Percentiles rank a stretch among this genome's conserved stretches.
phyloP scores from a whole-genome alignment of 2,797 vertebrate species.

The Neosalanx taihuensis region DNA sequence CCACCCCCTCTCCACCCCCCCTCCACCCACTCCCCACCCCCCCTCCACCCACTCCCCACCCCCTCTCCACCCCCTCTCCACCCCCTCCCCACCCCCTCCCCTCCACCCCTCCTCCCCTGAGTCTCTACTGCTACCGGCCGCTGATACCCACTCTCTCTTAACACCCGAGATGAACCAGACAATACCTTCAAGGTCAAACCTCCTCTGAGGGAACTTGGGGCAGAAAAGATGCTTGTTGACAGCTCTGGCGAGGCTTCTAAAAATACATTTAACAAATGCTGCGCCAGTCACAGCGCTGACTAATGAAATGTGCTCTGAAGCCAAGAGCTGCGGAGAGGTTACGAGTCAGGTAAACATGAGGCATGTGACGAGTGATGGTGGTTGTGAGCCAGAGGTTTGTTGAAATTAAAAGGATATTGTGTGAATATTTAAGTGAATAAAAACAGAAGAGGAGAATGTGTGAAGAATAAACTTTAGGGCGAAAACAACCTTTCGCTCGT shows the following conservation, averaged over 20 bases:
- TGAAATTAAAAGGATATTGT: too few species aligned
- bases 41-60: not conserved
- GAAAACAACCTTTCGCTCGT: slow-evolving; percentile 13
- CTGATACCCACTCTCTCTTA: too few species aligned
- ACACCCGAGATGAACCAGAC: not conserved
- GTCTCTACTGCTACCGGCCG: too few species aligned
- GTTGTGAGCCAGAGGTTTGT: not conserved
- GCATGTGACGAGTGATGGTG: not conserved
- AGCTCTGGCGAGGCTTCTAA: not conserved
- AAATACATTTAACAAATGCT: not conserved
- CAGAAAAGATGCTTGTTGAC: not conserved
- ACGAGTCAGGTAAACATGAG: not conserved
- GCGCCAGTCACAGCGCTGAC: not conserved
- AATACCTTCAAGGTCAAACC: not conserved
- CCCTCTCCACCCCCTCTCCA: not conserved
- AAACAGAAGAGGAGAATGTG: not conserved
- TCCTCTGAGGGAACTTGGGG: not conserved
- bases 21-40: too few species aligned
- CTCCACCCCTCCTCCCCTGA: too few species aligned
- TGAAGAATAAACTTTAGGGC: not conserved
- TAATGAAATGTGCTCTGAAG: not conserved
- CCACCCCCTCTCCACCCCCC: too few species aligned
- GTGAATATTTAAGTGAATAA: too few species aligned
- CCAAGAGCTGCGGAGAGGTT: not conserved
- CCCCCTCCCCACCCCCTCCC: too few species aligned